Base-by-base conservation (phyloP, 2,888 invertebrate species). In the Dicranocentrus wangi region DNA sequence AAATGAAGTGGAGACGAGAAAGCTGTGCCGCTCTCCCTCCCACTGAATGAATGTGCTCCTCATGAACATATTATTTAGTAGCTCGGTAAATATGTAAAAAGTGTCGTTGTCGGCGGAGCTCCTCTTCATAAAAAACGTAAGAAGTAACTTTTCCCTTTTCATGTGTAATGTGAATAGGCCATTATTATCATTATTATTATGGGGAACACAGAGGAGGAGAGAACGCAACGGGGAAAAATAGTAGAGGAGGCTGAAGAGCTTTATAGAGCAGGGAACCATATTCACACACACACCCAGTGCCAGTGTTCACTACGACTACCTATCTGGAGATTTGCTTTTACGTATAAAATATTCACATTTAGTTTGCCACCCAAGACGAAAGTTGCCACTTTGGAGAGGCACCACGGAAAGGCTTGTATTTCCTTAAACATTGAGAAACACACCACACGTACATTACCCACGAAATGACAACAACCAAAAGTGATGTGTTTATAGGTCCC, bases 401-500 rank as follows among this genome's bases (percentile, higher is more conserved):
- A n/a, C n/a, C n/a, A n/a, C n/a, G n/a, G n/a, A n/a, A n/a, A n/a
- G n/a, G n/a, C n/a, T n/a, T n/a, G n/a, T n/a, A n/a, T n/a, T n/a
- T n/a, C n/a, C n/a, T n/a, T n/a, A n/a, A n/a, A n/a, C n/a, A n/a
- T n/a, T n/a, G n/a, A n/a, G n/a, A n/a, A n/a, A n/a, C n/a, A n/a
- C n/a, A n/a, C n/a, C 28, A 47, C 66, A 32, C 32, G 32, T 32
- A 32, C 47, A 65, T 42, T 17, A 58, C 51, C 23, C 23, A 10
- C 15, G 53, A 53, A 61, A 61, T 61, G 27, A 66, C 42, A 42
- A 58, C 70, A 53, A 55, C 55, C 27, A 8, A 39, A 58, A n/a
- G 43, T 71, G 71, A 71, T 71, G 60, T 71, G 71, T 71, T 71
- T 71, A 71, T 60, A 60, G 60, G 28, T 60, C 71, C 47, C 21